Conservation (phyloP, 1,140 invertebrate species). For the Drosophila littoralis region DNA sequence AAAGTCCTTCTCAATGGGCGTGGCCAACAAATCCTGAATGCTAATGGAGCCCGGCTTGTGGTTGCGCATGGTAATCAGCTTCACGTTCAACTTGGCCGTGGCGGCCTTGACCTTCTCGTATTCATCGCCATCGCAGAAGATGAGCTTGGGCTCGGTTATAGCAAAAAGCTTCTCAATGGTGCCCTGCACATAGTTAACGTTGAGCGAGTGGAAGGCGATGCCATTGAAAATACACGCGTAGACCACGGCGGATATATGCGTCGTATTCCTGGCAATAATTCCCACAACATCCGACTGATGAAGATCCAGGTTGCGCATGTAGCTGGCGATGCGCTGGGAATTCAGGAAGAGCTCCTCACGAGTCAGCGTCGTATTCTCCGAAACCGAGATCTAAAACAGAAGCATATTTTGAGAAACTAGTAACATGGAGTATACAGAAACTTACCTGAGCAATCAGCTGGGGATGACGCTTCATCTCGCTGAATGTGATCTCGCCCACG, state of each 20-base stretch:
- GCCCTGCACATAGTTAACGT: slow-evolving; percentile 9
- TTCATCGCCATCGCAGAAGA: slow-evolving; percentile 61
- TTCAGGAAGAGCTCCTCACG: slow-evolving; percentile 43
- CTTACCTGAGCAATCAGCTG: slow-evolving; percentile 44
- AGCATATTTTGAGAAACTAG: neutral
- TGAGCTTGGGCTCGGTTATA: slow-evolving; percentile 47
- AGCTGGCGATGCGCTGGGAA: slow-evolving; percentile 32
- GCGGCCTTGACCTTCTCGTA: slow-evolving; percentile 34
- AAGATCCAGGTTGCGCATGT: slow-evolving; percentile 27
- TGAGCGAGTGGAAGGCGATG: slow-evolving; percentile 30
- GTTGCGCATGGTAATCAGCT: slow-evolving; percentile 35
- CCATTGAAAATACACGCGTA: slow-evolving; percentile 51
- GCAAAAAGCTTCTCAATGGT: slow-evolving; percentile 37
- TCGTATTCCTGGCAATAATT: slow-evolving; percentile 39
- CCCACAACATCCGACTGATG: slow-evolving; percentile 42
- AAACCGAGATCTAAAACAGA: slow-evolving; percentile 30
- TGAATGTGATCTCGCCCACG: slow-evolving; percentile 44
- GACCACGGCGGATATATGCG: slow-evolving; percentile 33
- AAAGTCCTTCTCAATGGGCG: slow-evolving; percentile 28
- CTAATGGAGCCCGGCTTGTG: slow-evolving; percentile 21
- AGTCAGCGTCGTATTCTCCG: slow-evolving; percentile 39
- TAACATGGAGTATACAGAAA: neutral
- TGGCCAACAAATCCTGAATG: slow-evolving; percentile 19
- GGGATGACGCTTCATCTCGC: slow-evolving; percentile 48
- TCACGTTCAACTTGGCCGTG: slow-evolving; percentile 13